Conservation (phyloP, 2,797 vertebrate species). For the Erithacus rubecula region DNA sequence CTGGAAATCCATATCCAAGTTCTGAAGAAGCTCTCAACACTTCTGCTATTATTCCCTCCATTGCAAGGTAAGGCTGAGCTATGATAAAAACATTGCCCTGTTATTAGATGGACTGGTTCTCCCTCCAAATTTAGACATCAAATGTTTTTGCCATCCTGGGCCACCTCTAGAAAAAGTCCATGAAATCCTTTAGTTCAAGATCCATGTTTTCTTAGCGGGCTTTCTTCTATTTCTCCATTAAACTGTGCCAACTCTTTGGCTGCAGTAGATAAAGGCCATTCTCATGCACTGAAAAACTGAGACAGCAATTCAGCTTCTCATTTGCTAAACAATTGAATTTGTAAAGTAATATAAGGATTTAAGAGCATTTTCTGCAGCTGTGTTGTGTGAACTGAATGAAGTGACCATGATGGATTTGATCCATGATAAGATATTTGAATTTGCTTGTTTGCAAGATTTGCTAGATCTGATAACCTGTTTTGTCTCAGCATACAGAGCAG, state of each 20-base stretch:
- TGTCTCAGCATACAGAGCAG: neutral
- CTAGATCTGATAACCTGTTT: neutral
- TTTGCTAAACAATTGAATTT: neutral
- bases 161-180: neutral
- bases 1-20: neutral
- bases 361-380: neutral
- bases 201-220: neutral
- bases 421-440: neutral
- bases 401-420: constrained; percentile 1
- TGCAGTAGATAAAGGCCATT: neutral
- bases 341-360: neutral
- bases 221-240: neutral
- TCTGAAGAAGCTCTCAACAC: neutral
- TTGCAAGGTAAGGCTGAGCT: neutral
- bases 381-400: neutral
- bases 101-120: neutral
- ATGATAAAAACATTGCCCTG: neutral
- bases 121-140: neutral
- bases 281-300: neutral
- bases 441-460: neutral
- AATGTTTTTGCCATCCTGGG: neutral
- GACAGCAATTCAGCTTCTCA: neutral
- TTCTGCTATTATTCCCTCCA: neutral
- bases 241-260: neutral
- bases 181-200: neutral